These are phyloP conservation scores for Tragelaphus buxtoni DNA, from an alignment of 2,113 vertebrate species.

Conservation along the genomic window DNA sequence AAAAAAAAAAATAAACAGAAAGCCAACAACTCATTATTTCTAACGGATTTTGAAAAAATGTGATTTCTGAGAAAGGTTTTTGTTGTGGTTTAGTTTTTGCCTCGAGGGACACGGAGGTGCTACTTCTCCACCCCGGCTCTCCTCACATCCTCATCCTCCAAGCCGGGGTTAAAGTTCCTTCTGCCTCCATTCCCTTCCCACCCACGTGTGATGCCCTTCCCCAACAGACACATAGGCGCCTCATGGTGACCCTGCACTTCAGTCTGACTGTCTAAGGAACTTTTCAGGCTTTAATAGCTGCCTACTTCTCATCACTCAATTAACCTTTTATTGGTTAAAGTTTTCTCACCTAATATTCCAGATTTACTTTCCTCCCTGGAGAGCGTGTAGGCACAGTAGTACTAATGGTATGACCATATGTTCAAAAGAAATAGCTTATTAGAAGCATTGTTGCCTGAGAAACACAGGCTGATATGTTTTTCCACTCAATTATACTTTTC, in stretches of 20 bases:
- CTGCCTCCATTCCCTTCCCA: rapidly evolving
- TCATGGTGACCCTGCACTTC: rapidly evolving
- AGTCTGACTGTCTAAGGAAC: rapidly evolving
- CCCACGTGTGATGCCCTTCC: rapidly evolving
- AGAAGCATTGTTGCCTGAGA: neutral
- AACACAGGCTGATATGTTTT: neutral
- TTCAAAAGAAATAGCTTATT: neutral
- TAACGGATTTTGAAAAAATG: neutral
- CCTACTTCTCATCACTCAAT: neutral
- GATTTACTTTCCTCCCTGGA: neutral
- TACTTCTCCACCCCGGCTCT: rapidly evolving
- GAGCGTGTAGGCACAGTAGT: rapidly evolving
- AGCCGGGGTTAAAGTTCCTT: rapidly evolving
- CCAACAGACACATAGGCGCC: rapidly evolving
- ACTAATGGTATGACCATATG: neutral
- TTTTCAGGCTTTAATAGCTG: neutral
- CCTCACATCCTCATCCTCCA: rapidly evolving
- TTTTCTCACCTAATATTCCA: neutral
- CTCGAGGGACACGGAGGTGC: neutral
- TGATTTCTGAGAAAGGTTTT: neutral
- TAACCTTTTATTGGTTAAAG: neutral
- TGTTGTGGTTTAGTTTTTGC: neutral
- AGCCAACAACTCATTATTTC: neutral
- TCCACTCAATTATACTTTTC: neutral
- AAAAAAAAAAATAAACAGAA: neutral